Conservation (phyloP, 2,113 vertebrate species). For the Stegastes partitus region DNA sequence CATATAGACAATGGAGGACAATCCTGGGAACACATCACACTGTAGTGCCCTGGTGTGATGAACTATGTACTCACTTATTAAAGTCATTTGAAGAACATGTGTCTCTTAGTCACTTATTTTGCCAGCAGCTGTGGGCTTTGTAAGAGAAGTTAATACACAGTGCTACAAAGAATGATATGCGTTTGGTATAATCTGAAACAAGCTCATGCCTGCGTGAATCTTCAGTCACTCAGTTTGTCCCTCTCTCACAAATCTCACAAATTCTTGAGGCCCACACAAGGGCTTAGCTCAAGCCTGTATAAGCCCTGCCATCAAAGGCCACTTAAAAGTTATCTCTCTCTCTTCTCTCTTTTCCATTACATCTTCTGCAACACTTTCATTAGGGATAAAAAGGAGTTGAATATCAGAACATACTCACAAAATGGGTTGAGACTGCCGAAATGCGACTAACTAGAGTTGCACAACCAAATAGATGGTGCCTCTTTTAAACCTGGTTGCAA, state of each 20-base stretch:
- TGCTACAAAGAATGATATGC: constrained; percentile 17
- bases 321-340: constrained; percentile 61
- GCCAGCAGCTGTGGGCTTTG: constrained; percentile 26
- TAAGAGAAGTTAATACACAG: constrained; percentile 19
- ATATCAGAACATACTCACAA: constrained; percentile 29
- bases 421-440: constrained; percentile 31
- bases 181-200: constrained; percentile 39
- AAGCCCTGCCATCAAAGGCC: constrained; percentile 66
- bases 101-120: constrained; percentile 12
- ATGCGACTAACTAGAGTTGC: constrained; percentile 38
- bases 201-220: constrained; percentile 21
- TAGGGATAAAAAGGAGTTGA: constrained; percentile 36
- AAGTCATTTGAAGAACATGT: neutral
- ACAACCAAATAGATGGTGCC: constrained; percentile 30
- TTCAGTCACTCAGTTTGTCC: constrained; percentile 17
- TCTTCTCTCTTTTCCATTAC: constrained; percentile 51
- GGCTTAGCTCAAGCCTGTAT: constrained; percentile 65
- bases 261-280: constrained; percentile 46
- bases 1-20: constrained; percentile 62
- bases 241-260: constrained; percentile 14
- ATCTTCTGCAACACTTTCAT: constrained; percentile 54
- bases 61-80: neutral
- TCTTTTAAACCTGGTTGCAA: constrained; percentile 11
- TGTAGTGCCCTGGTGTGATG: constrained; percentile 20
- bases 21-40: constrained; percentile 24